A percentile compares a stretch with the other conserved stretches of the same genome.
phyloP scores from a whole-genome alignment of 2,113 vertebrate genomes.

The Tauraco erythrolophus region DNA sequence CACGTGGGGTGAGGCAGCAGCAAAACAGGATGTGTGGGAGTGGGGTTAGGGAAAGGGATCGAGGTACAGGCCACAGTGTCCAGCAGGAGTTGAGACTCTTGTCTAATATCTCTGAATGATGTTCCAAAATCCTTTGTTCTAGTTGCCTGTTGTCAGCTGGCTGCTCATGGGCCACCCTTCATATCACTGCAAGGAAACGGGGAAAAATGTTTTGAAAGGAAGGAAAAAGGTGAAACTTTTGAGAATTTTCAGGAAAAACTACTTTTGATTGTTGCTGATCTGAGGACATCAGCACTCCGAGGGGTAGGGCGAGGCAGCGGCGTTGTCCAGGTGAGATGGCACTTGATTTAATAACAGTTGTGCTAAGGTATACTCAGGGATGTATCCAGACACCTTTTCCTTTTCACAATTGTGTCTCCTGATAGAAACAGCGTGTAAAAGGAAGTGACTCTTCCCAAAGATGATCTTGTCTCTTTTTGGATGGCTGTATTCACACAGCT shows the following conservation, averaged over 20 bases:
- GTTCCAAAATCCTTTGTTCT: background rate
- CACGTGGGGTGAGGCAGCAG: rapidly evolving
- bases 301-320: background rate
- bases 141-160: background rate
- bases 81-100: background rate
- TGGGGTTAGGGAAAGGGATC: background rate
- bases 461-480: background rate
- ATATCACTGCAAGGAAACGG: background rate
- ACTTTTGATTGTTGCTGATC: background rate
- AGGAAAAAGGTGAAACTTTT: background rate
- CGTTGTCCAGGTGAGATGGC: background rate
- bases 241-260: background rate
- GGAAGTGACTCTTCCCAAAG: background rate
- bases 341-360: background rate
- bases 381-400: background rate
- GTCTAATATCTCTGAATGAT: background rate
- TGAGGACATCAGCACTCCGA: background rate
- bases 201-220: background rate
- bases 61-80: no score
- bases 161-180: background rate
- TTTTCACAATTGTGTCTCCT: background rate
- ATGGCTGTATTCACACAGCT: background rate
- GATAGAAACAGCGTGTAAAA: background rate
- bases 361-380: background rate
- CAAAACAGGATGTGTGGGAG: rapidly evolving